These are phyloP conservation scores for Gymnogyps californianus DNA, from an alignment of 2,113 vertebrate species.

Conservation along the genomic window DNA sequence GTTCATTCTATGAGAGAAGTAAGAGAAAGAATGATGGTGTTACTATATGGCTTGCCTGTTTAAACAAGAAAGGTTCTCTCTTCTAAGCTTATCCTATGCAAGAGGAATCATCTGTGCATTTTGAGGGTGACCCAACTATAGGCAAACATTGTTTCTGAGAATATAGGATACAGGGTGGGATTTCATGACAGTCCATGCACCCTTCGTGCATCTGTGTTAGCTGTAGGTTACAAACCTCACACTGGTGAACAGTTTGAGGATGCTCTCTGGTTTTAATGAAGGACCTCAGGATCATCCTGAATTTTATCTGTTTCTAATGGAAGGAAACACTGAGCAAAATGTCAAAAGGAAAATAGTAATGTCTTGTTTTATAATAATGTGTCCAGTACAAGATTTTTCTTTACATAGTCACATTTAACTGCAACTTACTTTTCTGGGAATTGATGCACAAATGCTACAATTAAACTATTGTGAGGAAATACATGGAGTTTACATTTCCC, in stretches of 20 bases:
- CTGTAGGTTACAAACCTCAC: background rate
- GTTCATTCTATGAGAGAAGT: background rate
- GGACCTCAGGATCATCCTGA: background rate
- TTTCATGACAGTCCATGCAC: background rate
- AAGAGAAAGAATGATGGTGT: background rate
- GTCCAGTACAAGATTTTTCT: background rate
- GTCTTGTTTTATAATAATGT: background rate
- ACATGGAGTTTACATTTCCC: background rate
- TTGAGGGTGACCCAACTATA: background rate
- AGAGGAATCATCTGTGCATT: background rate
- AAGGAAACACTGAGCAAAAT: background rate
- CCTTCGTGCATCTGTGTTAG: background rate
- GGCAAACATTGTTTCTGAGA: background rate
- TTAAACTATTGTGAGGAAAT: background rate
- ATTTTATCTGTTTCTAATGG: background rate
- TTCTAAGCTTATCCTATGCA: background rate
- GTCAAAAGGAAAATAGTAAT: background rate
- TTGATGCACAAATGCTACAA: background rate
- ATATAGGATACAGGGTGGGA: too few species aligned
- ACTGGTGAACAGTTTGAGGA: background rate
- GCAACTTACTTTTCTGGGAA: background rate
- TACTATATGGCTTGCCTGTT: background rate
- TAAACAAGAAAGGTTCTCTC: background rate
- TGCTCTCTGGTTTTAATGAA: background rate
- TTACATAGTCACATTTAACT: background rate